Percentiles rank a stretch among this genome's conserved stretches.
Conservation (phyloP, 1,140 invertebrate genomes). For the Trichomalopsis sarcophagae region DNA sequence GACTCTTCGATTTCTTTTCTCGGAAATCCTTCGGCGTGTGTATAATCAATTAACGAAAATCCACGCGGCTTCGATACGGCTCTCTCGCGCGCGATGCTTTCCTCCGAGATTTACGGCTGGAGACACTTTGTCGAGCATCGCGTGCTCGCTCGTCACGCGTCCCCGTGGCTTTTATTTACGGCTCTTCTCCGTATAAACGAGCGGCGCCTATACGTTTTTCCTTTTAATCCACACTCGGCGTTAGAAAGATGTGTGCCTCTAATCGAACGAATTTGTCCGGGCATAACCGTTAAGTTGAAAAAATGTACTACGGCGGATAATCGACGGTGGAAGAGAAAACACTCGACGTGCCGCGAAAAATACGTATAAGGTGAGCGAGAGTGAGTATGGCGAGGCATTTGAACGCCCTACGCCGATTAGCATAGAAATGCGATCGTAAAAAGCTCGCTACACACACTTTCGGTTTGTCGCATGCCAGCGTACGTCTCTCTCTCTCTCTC, state of each 20-base stretch:
- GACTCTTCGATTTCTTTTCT: conserved; percentile 46
- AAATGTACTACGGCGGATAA: too few species aligned
- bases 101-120: conserved; percentile 2
- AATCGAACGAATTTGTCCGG: background rate
- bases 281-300: too few species aligned
- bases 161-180: conserved; percentile 35
- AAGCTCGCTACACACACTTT: conserved; percentile 32
- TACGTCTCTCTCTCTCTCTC: background rate
- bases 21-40: background rate
- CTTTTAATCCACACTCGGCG: background rate
- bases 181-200: conserved; percentile 33
- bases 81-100: background rate
- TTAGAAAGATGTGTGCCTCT: background rate
- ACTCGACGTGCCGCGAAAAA: conserved; percentile 24
- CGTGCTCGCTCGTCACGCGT: conserved; percentile 37
- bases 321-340: too few species aligned
- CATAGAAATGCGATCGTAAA: conserved; percentile 48
- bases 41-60: conserved; percentile 42
- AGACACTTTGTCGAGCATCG: background rate
- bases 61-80: background rate
- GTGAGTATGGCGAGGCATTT: background rate
- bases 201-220: background rate
- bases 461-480: conserved; percentile 20
- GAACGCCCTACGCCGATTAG: conserved; percentile 41
- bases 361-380: background rate